A percentile compares a stretch with the other conserved stretches of the same genome.
Evolutionary conservation across 2,888 invertebrate species (phyloP).

Genomic region (Luperina testacea): DNA sequence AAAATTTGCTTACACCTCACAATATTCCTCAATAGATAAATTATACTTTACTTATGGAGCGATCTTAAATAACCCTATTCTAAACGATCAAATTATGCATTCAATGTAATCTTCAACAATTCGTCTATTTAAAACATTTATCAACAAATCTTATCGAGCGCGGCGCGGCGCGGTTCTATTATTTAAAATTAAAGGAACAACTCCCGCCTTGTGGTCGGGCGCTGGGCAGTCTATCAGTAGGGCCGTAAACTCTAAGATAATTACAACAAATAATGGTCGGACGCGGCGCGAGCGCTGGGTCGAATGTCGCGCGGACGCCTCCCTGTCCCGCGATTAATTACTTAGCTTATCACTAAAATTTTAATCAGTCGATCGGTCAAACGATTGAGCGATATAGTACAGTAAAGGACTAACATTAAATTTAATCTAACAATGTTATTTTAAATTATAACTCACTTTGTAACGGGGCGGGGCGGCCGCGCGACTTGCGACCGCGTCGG

Average conservation of each 20-base stretch:
- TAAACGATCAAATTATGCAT: constrained; percentile 89
- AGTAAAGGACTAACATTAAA: constrained; percentile 90
- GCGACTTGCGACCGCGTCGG: constrained; percentile 70
- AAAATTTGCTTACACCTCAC: constrained; percentile 85
- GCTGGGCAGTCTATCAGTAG: constrained; percentile 79
- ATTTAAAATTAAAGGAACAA: constrained; percentile 83
- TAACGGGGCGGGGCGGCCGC: constrained; percentile 78
- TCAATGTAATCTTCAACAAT: constrained; percentile 86
- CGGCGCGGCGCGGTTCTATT: constrained; percentile 73
- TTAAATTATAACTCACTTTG: constrained; percentile 90
- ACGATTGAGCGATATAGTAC: constrained; percentile 90
- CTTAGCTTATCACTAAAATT: constrained; percentile 90
- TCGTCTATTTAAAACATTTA: constrained; percentile 87
- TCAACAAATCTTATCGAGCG: constrained; percentile 82
- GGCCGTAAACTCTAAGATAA: constrained; percentile 83
- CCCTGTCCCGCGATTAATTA: constrained; percentile 77
- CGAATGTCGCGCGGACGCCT: constrained; percentile 67
- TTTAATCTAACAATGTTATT: constrained; percentile 90
- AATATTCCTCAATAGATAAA: constrained; percentile 87
- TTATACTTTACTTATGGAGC: constrained; percentile 89
- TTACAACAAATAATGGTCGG: constrained; percentile 78
- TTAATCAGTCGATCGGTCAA: constrained; percentile 91
- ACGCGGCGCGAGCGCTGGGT: constrained; percentile 63
- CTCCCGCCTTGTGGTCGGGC: constrained; percentile 63
- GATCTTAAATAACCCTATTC: constrained; percentile 90